Conservation (phyloP, 2,888 invertebrate species). For the Psococerastis gibbosa region DNA sequence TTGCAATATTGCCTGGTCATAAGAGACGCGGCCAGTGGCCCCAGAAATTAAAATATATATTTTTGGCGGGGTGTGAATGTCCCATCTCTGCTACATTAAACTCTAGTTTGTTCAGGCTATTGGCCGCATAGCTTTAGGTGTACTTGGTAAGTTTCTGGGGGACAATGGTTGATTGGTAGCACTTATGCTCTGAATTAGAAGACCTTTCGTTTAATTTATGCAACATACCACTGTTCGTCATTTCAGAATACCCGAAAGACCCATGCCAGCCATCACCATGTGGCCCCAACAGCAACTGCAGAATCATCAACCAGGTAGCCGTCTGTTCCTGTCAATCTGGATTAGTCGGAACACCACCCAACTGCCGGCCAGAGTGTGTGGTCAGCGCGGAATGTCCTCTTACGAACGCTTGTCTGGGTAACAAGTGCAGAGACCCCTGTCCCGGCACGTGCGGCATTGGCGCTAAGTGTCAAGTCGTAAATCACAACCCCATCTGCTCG, state of each 20-base stretch:
- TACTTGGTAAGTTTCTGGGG: no score
- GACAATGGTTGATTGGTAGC: no score
- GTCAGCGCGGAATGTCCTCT: slow-evolving; percentile 43
- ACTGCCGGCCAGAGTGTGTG: slow-evolving; percentile 48
- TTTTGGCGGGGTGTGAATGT: no score
- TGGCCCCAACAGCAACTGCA: slow-evolving; percentile 44
- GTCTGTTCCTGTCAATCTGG: slow-evolving; percentile 42
- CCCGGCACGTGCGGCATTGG: slow-evolving; percentile 37
- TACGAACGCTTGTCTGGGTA: slow-evolving; percentile 44
- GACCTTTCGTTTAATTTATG: no score
- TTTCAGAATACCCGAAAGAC: slow-evolving; percentile 19
- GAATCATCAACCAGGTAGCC: slow-evolving; percentile 40
- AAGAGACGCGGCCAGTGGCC: no score
- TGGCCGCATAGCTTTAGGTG: no score
- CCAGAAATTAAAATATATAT: no score
- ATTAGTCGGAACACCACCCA: slow-evolving; percentile 47
- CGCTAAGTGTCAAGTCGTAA: slow-evolving; percentile 38
- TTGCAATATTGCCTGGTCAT: no score
- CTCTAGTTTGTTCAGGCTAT: no score
- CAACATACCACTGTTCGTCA: no score
- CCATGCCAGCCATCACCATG: slow-evolving; percentile 48
- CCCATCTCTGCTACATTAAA: no score
- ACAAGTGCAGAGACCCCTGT: slow-evolving; percentile 40
- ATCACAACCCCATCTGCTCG: slow-evolving; percentile 44
- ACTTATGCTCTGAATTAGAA: no score